Conservation (phyloP, 2,113 vertebrate species). For the Lichenostomus cassidix region DNA sequence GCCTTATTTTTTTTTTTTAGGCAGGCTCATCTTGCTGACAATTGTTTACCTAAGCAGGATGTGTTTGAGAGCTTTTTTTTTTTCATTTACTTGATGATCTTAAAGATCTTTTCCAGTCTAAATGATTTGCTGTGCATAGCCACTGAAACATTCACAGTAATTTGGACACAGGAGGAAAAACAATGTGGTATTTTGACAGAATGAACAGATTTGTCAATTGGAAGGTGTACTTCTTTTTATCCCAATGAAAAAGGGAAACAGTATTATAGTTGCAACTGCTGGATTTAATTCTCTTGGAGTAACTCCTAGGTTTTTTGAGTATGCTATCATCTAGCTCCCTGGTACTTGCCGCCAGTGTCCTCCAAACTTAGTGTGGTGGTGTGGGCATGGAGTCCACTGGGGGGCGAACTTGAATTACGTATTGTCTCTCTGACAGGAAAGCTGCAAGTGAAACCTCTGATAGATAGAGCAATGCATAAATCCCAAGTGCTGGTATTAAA, state of each 20-base stretch:
- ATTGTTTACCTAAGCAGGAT: neutral
- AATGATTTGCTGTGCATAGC: neutral
- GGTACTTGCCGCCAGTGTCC: neutral
- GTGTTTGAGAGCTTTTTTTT: neutral
- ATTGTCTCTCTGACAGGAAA: neutral
- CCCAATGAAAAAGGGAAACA: neutral
- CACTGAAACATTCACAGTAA: neutral
- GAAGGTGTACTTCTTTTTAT: neutral
- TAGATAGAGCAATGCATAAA: neutral
- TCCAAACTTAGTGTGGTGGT: neutral
- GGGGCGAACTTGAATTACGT: slow-evolving; percentile 66
- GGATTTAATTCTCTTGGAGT: neutral
- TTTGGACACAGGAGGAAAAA: neutral
- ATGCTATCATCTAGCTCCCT: neutral
- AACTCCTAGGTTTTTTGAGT: neutral
- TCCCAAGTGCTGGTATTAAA: neutral
- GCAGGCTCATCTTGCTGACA: neutral
- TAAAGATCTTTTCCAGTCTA: neutral
- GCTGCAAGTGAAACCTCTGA: neutral
- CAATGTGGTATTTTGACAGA: neutral
- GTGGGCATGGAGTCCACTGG: slow-evolving; percentile 65
- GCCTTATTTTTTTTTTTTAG: neutral
- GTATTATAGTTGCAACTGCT: neutral
- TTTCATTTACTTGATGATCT: neutral
- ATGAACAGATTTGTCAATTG: neutral